Evolutionary conservation across 2,888 invertebrate species (phyloP), one percentile per base, ranked within the genome.

Genomic region (Catonia carolina): DNA sequence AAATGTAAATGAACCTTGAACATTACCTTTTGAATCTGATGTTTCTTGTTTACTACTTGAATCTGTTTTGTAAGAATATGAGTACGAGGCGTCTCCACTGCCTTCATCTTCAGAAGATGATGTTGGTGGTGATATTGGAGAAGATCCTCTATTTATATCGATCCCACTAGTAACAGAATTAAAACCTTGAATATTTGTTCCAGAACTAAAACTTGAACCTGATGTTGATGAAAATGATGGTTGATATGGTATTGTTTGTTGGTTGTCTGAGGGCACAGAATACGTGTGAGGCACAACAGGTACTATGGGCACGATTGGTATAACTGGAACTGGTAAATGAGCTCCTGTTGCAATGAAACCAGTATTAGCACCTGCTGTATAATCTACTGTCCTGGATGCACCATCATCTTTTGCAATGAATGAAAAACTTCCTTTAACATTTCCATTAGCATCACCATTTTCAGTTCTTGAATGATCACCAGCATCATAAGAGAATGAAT

Each of bases 401-500:
- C 64, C 48, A 17, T 56, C 54, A 27, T 67, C 66, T 18, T 60
- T 58, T 17, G 66, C 58, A 20, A 55, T 52, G 52, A 64, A 67
- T 12, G 63, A 59, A 55, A 62, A 66, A 36, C 33, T 64, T 79
- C 82, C 82, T 72, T 76, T 77, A 0, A 82, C 78, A 66, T 80
- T 76, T 1, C 82, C 82, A 35, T 75, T 74, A 49, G 78, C 75
- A 64, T 83, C 81, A 36, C 79, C 78, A 60, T 78, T 77, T 69
- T 86, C 86, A 62, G 80, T 78, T 64, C 84, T 78, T n/a, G 79
- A 80, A 64, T 85, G 82, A 3, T 80, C 82, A 48, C 80, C 71
- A 0, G 85, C 83, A 63, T 81, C 80, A 64, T 82, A 82, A 55
- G 77, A 80, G 68, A 81, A 86, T 51, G 78, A 78, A 68, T 86